Base-by-base conservation (phyloP, 2,113 vertebrate genomes). In the Nothobranchius kuhntae region DNA sequence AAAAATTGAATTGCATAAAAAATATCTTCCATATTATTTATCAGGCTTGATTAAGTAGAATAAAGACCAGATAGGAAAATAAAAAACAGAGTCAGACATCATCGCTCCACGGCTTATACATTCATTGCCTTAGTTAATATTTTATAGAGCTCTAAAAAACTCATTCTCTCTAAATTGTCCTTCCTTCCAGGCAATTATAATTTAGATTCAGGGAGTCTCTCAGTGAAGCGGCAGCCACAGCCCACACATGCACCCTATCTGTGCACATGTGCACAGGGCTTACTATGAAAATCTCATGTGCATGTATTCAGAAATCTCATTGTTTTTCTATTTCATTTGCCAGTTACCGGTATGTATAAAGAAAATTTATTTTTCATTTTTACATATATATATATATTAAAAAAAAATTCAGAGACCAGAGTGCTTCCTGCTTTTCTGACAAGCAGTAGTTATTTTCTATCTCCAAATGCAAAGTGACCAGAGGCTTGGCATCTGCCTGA, bases 61-160 rank as follows among this genome's bases (percentile, higher is more conserved):
- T 57, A 47, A 26, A 51, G 35, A 51, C 30, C 36, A 66, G 58
- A 73, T 26, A 57, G 50, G 66, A 86, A 68, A 50, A 73, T 56
- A 53, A 59, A 58, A 30, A 54, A 65, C 21, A 21, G 21, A 85
- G 77, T 65, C 68, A 71, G 69, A 82, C 72, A 80, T 70, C 67
- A 82, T 67, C 2, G 35, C 77, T 76, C 81, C 51, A 59, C 66
- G 81, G 71, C 77, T 86, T 85, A 89, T 86, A 82, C 86, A 91
- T 89, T 92, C 87, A 91, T 86, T 57, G 66, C 65, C 77, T 85
- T 85, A 74, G 74, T 91, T 87, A 88, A 91, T 90, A 92, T 90
- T 90, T 90, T 61, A 89, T 89, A 42, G 57, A 69, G 83, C 80
- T 85, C 73, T 90, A 86, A 90, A 91, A 89, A 80, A 74, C 83